Conservation (phyloP, 64 coral and sea anemone genomes). For the Pachyseris speciosa region DNA sequence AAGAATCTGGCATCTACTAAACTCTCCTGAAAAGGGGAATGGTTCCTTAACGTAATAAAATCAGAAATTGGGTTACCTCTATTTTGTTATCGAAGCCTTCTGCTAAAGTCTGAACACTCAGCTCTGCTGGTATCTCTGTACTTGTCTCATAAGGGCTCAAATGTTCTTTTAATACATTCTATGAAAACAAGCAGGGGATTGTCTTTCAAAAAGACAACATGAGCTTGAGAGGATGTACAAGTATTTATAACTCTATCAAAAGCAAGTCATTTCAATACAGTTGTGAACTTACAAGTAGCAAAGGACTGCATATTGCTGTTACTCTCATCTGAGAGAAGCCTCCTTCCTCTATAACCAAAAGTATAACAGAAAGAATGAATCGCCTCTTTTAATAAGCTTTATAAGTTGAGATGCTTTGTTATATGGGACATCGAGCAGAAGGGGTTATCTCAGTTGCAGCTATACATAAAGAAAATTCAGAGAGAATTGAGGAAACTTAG, state of each 20-base stretch:
- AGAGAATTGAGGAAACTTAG: too few relatives aligned
- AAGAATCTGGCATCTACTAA: too few relatives aligned
- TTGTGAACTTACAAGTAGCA: slow-evolving; percentile 65
- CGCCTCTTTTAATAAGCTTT: too few relatives aligned
- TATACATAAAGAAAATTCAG: too few relatives aligned
- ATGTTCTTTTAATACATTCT: slow-evolving; percentile 53
- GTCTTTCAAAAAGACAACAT: too few relatives aligned
- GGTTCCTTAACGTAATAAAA: too few relatives aligned
- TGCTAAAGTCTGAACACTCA: slow-evolving; percentile 47
- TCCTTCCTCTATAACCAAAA: slow-evolving; percentile 53
- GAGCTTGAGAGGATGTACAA: too few relatives aligned
- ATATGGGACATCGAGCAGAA: too few relatives aligned
- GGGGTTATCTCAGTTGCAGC: too few relatives aligned
- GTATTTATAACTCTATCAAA: too few relatives aligned
- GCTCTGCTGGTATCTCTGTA: slow-evolving; percentile 38
- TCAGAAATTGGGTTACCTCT: not conserved
- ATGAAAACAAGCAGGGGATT: not conserved
- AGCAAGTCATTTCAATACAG: not conserved
- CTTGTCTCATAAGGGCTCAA: slow-evolving; percentile 69
- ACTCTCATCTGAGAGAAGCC: slow-evolving; percentile 82
- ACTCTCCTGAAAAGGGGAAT: too few relatives aligned
- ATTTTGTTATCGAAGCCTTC: slow-evolving; percentile 34
- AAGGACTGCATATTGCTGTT: slow-evolving; percentile 85
- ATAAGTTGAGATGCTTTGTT: too few relatives aligned
- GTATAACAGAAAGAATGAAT: not conserved